phyloP scores from a whole-genome alignment of 2,888 invertebrate species.

The Caenorhabditis angaria region DNA sequence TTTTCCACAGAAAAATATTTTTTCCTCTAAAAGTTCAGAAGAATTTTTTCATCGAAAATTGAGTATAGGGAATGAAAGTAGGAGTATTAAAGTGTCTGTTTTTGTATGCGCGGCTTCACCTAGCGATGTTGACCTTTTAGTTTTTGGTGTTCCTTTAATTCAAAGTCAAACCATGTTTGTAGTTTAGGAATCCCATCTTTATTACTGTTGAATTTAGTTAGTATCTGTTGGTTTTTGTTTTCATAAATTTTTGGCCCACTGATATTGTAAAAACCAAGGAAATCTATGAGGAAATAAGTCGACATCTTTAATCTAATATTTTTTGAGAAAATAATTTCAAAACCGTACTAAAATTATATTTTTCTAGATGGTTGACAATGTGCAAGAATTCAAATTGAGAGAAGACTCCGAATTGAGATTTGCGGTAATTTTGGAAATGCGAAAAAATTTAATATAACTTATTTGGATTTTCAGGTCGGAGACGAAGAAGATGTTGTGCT shows the following conservation, averaged over 20 bases:
- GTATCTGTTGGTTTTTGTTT: neutral
- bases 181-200: neutral
- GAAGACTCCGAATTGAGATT: constrained; percentile 69
- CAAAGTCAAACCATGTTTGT: neutral
- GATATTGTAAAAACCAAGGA: neutral
- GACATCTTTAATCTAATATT: neutral
- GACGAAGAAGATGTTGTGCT: constrained; percentile 57
- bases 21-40: too few species aligned
- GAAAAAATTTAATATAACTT: neutral
- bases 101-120: too few species aligned
- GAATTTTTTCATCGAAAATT: too few species aligned
- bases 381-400: constrained; percentile 52
- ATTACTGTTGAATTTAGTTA: neutral
- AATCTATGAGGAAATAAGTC: neutral
- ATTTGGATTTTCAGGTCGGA: constrained; percentile 24
- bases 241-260: neutral
- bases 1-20: too few species aligned
- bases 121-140: too few species aligned
- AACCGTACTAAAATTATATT: too few species aligned
- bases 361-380: constrained; percentile 10
- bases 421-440: constrained; percentile 44
- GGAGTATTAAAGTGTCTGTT: too few species aligned
- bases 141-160: too few species aligned
- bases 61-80: too few species aligned
- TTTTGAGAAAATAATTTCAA: constrained; percentile 12